Base-by-base conservation (phyloP, 2,888 invertebrate species). In the Papilio elwesi region DNA sequence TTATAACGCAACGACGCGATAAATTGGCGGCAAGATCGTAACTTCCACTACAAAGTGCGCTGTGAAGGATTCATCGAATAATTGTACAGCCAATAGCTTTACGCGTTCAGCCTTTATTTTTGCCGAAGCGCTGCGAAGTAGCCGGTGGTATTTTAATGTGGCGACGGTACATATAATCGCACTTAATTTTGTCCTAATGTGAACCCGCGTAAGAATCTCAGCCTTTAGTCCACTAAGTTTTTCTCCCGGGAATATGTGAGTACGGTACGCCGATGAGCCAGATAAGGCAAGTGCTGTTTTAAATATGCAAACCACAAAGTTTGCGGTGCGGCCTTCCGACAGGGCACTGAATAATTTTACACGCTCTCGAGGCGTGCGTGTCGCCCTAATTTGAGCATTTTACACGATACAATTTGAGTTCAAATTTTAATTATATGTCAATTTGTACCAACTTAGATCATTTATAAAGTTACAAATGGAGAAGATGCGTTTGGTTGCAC, bases 151-250 rank as follows among this genome's bases (percentile, higher is more conserved):
- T 93, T 93, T 93, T 92, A 93, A 93, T 90, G 92, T 91, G 92
- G 90, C 91, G 89, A 81, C 79, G 79, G 86, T 86, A 92, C 93
- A 92, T 89, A 93, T 92, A 91, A 92, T 89, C 84, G 90, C 92
- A 93, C 93, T 93, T 92, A 93, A 93, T 92, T 91, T 92, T 89
- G 89, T 88, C 90, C 92, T 92, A 92, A 93, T 91, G 90, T 87
- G 90, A 87, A 83, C 80, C 81, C 76, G 83, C 81, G 83, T 84
- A 89, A 87, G 90, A 89, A 89, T 91, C 87, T 83, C 79, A 80
- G 76, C 79, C 83, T 86, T 85, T 82, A 80, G 82, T 84, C 81
- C 76, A 81, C 84, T 86, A 84, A 84, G 86, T 90, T 92, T 92
- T 89, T 89, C 88, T 85, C 84, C 75, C 68, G 79, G 78, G 86